These are phyloP conservation scores for Physeter macrocephalus DNA, from an alignment of 2,113 vertebrate species.

Conservation along the genomic window DNA sequence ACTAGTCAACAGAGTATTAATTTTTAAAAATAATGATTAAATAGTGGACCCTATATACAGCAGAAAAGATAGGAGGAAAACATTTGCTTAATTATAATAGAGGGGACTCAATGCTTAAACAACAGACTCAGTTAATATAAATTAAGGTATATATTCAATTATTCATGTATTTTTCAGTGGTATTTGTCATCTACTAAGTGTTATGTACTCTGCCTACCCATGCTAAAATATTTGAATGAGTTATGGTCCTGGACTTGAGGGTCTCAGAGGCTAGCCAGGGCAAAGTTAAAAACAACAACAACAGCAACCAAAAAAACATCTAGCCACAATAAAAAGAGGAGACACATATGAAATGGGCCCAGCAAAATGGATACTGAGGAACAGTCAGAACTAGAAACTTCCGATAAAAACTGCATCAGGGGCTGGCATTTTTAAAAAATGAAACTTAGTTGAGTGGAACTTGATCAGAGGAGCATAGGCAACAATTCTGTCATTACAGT, in stretches of 20 bases:
- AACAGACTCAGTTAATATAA: not conserved
- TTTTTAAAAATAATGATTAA: not conserved
- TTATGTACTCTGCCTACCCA: not conserved
- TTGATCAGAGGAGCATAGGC: not conserved
- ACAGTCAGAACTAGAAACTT: not conserved
- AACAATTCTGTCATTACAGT: not conserved
- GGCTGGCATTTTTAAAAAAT: not conserved
- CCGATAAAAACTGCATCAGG: not conserved
- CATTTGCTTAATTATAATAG: not conserved
- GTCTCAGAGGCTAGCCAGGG: not conserved
- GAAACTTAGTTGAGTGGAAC: not conserved
- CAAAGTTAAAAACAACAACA: not conserved
- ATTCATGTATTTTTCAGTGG: not conserved
- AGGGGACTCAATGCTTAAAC: not conserved
- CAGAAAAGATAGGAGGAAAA: not conserved
- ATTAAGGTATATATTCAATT: not conserved
- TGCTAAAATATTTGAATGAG: not conserved
- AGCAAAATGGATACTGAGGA: not conserved
- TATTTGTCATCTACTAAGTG: not conserved
- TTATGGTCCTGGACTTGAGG: not conserved
- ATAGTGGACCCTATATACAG: not conserved
- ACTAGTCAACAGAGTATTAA: not conserved
- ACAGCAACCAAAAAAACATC: not conserved
- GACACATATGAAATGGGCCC: not conserved
- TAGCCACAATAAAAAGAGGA: not conserved